A percentile compares a stretch with the other conserved stretches of the same genome.
Evolutionary conservation across 2,797 vertebrate genomes (phyloP).

Genomic region (Xerus rutilus): DNA sequence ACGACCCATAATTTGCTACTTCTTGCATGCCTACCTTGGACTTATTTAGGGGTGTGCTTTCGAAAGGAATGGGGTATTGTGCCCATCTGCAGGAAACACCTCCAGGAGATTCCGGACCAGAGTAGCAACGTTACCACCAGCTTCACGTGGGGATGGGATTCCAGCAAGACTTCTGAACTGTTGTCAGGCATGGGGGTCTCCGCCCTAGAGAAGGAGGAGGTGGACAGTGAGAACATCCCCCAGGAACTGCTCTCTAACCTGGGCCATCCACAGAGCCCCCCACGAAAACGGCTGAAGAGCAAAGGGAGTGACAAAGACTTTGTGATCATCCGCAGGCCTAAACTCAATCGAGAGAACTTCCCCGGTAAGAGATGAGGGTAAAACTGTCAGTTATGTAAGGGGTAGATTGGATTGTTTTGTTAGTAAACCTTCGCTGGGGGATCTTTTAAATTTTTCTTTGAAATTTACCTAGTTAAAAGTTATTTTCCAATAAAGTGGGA

Average conservation of each 20-base stretch:
- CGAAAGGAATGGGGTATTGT: constrained; percentile 65
- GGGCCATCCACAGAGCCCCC: constrained; percentile 85
- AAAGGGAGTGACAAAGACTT: constrained; percentile 91
- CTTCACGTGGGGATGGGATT: constrained; percentile 88
- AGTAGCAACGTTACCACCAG: constrained; percentile 87
- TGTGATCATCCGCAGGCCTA: constrained; percentile 90
- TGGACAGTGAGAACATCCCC: constrained; percentile 91
- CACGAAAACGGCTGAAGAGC: constrained; percentile 88
- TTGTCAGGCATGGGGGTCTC: constrained; percentile 85
- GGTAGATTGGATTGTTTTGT: not conserved
- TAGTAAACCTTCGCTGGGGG: not conserved
- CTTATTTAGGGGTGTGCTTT: constrained; percentile 52
- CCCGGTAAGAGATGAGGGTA: constrained; percentile 82
- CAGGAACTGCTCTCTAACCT: constrained; percentile 89
- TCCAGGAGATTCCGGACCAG: constrained; percentile 91
- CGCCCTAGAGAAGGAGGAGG: constrained; percentile 87
- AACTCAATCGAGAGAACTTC: constrained; percentile 86
- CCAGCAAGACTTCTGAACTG: constrained; percentile 86
- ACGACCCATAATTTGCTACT: not conserved
- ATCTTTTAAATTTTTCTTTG: not conserved
- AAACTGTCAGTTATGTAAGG: not conserved
- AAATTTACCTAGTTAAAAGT: constrained; percentile 41
- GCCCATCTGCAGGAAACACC: constrained; percentile 87
- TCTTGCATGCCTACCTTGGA: constrained; percentile 39
- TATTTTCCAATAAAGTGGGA: constrained; percentile 40